These are phyloP conservation scores for Macroteleia sp. DNA, from an alignment of 2,888 invertebrate genomes.

Conservation along the genomic window DNA sequence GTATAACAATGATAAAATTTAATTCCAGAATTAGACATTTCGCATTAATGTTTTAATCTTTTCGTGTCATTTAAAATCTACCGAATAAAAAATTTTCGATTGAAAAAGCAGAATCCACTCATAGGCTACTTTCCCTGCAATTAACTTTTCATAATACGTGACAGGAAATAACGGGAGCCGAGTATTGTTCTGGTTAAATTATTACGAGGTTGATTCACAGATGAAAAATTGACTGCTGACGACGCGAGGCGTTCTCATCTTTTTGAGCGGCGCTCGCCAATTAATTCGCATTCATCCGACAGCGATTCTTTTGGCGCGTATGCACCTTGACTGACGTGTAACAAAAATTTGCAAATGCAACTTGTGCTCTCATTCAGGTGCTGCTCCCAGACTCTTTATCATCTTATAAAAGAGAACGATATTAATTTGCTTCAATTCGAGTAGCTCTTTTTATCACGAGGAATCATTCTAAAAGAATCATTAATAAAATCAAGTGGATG, in stretches of 20 bases:
- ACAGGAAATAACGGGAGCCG: slow-evolving; percentile 53
- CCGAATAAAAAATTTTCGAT: no score
- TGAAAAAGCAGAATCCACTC: slow-evolving; percentile 4
- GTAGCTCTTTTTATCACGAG: slow-evolving; percentile 1
- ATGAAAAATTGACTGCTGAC: slow-evolving; percentile 39
- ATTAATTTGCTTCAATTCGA: slow-evolving; percentile 49
- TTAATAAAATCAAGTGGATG: slow-evolving; percentile 20
- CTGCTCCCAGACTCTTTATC: slow-evolving; percentile 54
- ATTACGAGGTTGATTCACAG: slow-evolving; percentile 41
- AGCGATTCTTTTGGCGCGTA: slow-evolving; percentile 47
- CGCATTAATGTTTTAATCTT: no score
- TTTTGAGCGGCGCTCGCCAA: slow-evolving; percentile 41
- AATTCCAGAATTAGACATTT: no score
- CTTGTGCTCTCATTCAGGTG: slow-evolving; percentile 48
- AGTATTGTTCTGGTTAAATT: slow-evolving; percentile 60
- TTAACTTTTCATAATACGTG: slow-evolving; percentile 53
- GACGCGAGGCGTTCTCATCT: slow-evolving; percentile 33
- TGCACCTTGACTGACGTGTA: slow-evolving; percentile 49
- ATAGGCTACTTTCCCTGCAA: slow-evolving; percentile 48
- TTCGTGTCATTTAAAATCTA: no score
- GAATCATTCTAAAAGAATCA: slow-evolving; percentile 25
- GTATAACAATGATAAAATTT: no score
- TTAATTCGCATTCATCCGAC: slow-evolving; percentile 59
- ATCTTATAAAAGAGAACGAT: slow-evolving; percentile 30
- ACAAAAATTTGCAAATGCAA: slow-evolving; percentile 46